phyloP scores from a whole-genome alignment of 2,888 invertebrate species.

The Leuctra nigra region DNA sequence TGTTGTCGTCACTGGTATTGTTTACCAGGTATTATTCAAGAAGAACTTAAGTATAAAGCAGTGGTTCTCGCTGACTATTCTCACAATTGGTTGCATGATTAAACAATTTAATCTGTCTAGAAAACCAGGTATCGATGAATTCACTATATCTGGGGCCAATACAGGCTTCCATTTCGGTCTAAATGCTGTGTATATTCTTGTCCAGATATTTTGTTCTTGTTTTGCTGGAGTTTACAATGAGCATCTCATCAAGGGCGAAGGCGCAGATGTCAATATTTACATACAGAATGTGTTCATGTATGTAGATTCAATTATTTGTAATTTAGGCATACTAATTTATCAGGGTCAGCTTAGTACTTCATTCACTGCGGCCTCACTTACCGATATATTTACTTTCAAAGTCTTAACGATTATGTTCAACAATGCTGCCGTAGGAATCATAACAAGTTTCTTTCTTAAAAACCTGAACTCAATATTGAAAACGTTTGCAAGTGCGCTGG shows the following conservation, averaged over 20 bases:
- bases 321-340: slow-evolving; percentile 60
- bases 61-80: slow-evolving; percentile 81
- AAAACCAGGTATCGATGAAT: background rate
- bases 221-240: slow-evolving; percentile 95
- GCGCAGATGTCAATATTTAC: slow-evolving; percentile 79
- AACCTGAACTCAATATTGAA: slow-evolving; percentile 91
- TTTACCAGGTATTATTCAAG: slow-evolving; percentile 86
- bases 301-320: slow-evolving; percentile 88
- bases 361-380: slow-evolving; percentile 50
- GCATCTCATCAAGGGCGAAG: slow-evolving; percentile 80
- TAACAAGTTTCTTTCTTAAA: slow-evolving; percentile 88
- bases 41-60: slow-evolving; percentile 72
- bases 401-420: slow-evolving; percentile 79
- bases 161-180: slow-evolving; percentile 35
- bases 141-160: background rate
- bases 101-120: slow-evolving; percentile 63
- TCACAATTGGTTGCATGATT: slow-evolving; percentile 86
- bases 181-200: slow-evolving; percentile 40
- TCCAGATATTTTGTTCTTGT: slow-evolving; percentile 79
- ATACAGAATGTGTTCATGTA: slow-evolving; percentile 96
- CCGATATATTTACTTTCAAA: slow-evolving; percentile 55
- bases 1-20: slow-evolving; percentile 84
- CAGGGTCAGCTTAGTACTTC: slow-evolving; percentile 58
- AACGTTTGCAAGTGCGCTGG: slow-evolving; percentile 91
- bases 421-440: slow-evolving; percentile 86